phyloP scores from a whole-genome alignment of 1,140 invertebrate species.

The Helicoverpa armigera region DNA sequence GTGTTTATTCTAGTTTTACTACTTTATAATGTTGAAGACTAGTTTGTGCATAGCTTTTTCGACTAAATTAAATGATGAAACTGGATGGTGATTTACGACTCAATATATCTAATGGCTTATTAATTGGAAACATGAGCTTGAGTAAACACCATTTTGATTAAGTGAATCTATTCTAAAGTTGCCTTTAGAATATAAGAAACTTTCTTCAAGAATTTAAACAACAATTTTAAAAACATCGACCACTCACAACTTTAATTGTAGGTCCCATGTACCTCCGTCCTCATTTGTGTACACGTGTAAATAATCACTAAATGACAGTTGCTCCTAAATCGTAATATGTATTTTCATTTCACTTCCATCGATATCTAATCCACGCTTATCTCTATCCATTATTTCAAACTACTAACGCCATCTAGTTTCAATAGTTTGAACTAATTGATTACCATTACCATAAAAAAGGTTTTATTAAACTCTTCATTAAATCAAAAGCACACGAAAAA shows the following conservation, averaged over 20 bases:
- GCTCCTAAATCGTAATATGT: no score
- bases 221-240: background rate
- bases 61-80: slow-evolving; percentile 4
- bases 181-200: background rate
- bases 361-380: background rate
- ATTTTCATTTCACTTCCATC: background rate
- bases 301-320: no score
- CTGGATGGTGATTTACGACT: slow-evolving; percentile 20
- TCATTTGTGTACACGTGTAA: no score
- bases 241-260: no score
- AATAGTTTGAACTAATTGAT: slow-evolving; percentile 16
- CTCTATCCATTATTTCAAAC: background rate
- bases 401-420: slow-evolving; percentile 28
- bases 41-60: slow-evolving; percentile 17
- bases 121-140: slow-evolving; percentile 9
- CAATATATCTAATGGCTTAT: slow-evolving; percentile 27
- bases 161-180: background rate
- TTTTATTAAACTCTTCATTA: background rate
- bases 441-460: background rate
- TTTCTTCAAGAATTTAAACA: background rate
- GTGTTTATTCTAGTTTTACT: slow-evolving; percentile 24
- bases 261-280: no score
- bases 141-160: slow-evolving; percentile 11
- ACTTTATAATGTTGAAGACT: slow-evolving; percentile 27
- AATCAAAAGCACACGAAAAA: slow-evolving; percentile 13